Percentiles rank a stretch among this genome's conserved stretches.
Evolutionary conservation across 2,888 invertebrate genomes (phyloP).

Genomic region (Cephus spinipes): DNA sequence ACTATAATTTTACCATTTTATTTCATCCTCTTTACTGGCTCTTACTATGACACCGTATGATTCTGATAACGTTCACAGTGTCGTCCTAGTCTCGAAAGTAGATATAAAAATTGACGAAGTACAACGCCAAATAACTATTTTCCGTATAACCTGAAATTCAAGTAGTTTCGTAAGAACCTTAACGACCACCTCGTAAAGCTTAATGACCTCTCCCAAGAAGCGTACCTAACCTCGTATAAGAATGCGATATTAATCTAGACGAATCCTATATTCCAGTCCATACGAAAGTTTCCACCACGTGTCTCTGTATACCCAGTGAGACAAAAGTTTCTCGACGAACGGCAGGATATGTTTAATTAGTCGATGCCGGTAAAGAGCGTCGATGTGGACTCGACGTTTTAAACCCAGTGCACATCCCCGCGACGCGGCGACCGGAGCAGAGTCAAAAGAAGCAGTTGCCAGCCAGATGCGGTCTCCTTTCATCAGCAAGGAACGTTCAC

Average conservation of each 20-base stretch:
- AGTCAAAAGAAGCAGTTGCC: slow-evolving; percentile 26
- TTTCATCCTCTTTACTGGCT: not conserved
- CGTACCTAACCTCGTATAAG: not conserved
- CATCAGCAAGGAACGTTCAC: slow-evolving; percentile 29
- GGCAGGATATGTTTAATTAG: slow-evolving; percentile 3
- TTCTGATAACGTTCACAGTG: not conserved
- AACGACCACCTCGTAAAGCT: not conserved
- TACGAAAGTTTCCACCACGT: not conserved
- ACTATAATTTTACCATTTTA: not conserved
- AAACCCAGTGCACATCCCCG: not conserved
- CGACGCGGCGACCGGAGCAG: not conserved
- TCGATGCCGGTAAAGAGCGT: not conserved
- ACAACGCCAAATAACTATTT: not conserved
- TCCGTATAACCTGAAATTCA: not conserved
- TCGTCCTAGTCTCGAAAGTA: not conserved
- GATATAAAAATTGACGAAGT: not conserved
- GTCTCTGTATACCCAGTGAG: not conserved
- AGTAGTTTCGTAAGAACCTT: not conserved
- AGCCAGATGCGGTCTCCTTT: slow-evolving; percentile 33
- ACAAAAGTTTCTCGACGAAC: not conserved
- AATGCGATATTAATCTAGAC: not conserved
- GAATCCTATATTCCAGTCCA: not conserved
- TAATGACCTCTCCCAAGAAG: not conserved
- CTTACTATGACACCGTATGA: not conserved
- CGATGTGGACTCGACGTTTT: slow-evolving; percentile 14